phyloP scores from a whole-genome alignment of 2,797 vertebrate species.

The Eulemur mongoz region DNA sequence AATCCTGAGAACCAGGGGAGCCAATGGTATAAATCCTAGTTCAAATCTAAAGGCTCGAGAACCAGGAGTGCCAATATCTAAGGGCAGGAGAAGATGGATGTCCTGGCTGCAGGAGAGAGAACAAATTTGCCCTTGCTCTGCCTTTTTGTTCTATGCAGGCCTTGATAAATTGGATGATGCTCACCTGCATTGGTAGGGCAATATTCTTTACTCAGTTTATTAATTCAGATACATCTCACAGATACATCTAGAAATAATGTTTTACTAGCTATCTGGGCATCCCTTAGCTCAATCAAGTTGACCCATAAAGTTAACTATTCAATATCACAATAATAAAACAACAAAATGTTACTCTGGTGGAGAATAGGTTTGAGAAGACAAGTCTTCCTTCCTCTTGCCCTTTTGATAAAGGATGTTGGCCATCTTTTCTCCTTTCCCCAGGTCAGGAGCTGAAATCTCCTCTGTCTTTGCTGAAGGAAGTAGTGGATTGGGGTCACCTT shows the following conservation, averaged over 20 bases:
- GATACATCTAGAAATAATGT: background rate
- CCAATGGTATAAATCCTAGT: background rate
- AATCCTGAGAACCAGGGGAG: background rate
- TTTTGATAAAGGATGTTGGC: background rate
- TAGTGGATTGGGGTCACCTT: background rate
- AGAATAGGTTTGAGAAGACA: background rate
- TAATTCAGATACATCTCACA: background rate
- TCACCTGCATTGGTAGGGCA: background rate
- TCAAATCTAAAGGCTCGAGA: background rate
- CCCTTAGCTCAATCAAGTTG: background rate
- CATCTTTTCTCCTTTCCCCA: background rate
- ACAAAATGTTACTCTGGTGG: background rate
- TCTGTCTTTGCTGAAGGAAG: background rate
- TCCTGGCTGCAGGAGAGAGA: background rate
- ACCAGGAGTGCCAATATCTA: accelerated
- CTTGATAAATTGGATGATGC: background rate
- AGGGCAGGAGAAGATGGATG: background rate
- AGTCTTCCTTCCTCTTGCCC: background rate
- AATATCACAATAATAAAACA: background rate
- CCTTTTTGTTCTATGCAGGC: background rate
- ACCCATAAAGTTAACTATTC: background rate
- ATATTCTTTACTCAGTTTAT: background rate
- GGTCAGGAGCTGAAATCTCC: background rate
- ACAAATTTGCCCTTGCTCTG: background rate
- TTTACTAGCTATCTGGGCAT: background rate